These are phyloP conservation scores for Zaprionus vittiger DNA, from an alignment of 1,140 invertebrate genomes.

Conservation along the genomic window DNA sequence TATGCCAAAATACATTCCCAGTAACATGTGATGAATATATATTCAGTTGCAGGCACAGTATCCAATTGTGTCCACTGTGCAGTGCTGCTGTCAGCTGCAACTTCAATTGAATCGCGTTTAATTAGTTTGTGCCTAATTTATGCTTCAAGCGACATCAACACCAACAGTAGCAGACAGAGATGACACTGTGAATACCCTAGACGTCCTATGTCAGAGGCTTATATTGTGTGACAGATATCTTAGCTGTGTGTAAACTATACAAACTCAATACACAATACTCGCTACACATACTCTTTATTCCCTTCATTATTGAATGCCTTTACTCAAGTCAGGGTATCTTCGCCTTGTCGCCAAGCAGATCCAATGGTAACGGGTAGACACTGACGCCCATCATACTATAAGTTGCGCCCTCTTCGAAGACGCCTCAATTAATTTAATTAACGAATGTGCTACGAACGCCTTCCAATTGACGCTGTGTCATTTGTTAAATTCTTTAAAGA, in stretches of 20 bases:
- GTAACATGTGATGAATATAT: too few relatives aligned
- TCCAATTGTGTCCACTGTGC: background rate
- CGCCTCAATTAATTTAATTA: conserved; percentile 54
- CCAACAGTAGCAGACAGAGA: background rate
- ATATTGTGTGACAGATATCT: too few relatives aligned
- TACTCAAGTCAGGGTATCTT: too few relatives aligned
- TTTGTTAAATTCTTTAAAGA: conserved; percentile 56
- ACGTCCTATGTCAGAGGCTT: too few relatives aligned
- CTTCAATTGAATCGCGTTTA: conserved; percentile 65
- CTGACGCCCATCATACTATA: conserved; percentile 1
- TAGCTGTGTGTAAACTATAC: too few relatives aligned
- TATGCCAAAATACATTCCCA: too few relatives aligned
- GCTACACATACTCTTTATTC: too few relatives aligned
- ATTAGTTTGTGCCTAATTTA: conserved; percentile 66
- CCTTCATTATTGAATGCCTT: too few relatives aligned
- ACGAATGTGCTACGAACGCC: conserved; percentile 45
- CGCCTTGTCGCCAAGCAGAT: too few relatives aligned
- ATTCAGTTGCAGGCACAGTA: background rate
- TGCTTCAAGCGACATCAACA: conserved; percentile 46
- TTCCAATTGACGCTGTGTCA: conserved; percentile 48
- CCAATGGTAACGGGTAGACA: too few relatives aligned
- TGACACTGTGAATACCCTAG: background rate
- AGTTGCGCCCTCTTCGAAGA: conserved; percentile 30
- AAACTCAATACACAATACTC: too few relatives aligned
- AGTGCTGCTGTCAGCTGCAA: conserved; percentile 49